phyloP scores from a whole-genome alignment of 2,797 vertebrate species.

The Crocodylus rhombifer region DNA sequence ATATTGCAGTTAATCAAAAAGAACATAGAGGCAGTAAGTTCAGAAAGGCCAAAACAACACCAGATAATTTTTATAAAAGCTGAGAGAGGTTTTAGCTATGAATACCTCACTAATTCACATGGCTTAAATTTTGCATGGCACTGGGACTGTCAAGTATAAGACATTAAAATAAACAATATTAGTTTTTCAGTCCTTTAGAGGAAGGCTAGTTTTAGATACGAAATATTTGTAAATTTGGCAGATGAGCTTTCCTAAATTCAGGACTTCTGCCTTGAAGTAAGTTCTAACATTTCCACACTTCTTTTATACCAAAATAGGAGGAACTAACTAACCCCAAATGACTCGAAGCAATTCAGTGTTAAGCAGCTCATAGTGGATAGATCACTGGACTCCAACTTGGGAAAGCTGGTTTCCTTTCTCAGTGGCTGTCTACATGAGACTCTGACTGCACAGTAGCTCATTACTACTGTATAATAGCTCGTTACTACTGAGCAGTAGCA shows the following conservation, averaged over 20 bases:
- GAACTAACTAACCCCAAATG: background rate
- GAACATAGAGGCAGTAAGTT: fast-evolving
- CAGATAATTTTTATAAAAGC: background rate
- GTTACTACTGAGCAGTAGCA: too few species aligned
- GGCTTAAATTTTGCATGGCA: background rate
- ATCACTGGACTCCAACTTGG: background rate
- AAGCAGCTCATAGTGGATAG: background rate
- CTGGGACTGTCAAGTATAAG: too few species aligned
- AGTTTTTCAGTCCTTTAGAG: too few species aligned
- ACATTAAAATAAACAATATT: too few species aligned
- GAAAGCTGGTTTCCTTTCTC: background rate
- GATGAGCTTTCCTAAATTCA: background rate
- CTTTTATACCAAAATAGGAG: background rate
- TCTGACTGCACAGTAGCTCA: too few species aligned
- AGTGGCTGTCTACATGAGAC: too few species aligned
- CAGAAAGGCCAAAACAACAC: background rate
- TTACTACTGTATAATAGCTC: too few species aligned
- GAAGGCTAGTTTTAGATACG: background rate
- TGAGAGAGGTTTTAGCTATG: background rate
- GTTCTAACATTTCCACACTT: background rate
- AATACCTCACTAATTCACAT: background rate
- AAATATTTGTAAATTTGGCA: background rate
- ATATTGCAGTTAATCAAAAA: conserved; percentile 12
- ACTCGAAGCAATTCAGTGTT: background rate
- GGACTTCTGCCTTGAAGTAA: background rate